These are phyloP conservation scores for Pollenia griseotomentosa DNA, from an alignment of 2,888 invertebrate species.

Conservation along the genomic window DNA sequence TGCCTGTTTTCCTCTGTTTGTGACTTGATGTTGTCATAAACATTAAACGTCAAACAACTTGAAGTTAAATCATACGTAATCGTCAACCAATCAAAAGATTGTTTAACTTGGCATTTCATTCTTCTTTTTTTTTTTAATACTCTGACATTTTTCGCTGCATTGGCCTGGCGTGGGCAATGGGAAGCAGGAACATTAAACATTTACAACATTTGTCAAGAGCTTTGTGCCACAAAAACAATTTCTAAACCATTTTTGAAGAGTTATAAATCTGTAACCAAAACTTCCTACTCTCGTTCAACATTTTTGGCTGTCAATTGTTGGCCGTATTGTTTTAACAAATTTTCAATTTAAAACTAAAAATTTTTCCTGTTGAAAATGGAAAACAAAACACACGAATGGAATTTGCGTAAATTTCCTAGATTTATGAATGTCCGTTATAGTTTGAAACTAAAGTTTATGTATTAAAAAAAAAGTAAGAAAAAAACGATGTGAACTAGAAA, in stretches of 20 bases:
- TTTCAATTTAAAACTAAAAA: conserved; percentile 4
- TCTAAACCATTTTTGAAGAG: conserved; percentile 54
- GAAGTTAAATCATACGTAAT: conserved; percentile 73
- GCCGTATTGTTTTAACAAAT: conserved; percentile 46
- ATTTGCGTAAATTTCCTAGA: conserved; percentile 59
- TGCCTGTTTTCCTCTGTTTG: conserved; percentile 44
- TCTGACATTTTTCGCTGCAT: neutral
- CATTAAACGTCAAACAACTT: conserved; percentile 68
- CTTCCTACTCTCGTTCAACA: conserved; percentile 22
- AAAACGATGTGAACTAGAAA: conserved; percentile 52
- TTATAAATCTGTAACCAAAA: conserved; percentile 67
- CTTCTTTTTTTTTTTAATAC: neutral
- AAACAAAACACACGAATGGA: conserved; percentile 23
- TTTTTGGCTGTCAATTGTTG: conserved; percentile 56
- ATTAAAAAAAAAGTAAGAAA: conserved; percentile 22
- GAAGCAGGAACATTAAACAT: conserved; percentile 41
- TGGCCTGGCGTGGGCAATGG: neutral
- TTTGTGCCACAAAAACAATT: conserved; percentile 13
- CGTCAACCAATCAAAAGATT: conserved; percentile 73
- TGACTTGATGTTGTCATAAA: conserved; percentile 67
- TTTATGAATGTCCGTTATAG: conserved; percentile 61
- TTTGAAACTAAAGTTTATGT: conserved; percentile 59
- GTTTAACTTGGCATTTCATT: conserved; percentile 55
- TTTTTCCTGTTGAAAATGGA: conserved; percentile 2
- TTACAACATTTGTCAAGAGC: conserved; percentile 51